Evolutionary conservation across 2,797 vertebrate species (phyloP), one percentile per base, ranked within the genome.

Genomic region (Peromyscus melanophrys): DNA sequence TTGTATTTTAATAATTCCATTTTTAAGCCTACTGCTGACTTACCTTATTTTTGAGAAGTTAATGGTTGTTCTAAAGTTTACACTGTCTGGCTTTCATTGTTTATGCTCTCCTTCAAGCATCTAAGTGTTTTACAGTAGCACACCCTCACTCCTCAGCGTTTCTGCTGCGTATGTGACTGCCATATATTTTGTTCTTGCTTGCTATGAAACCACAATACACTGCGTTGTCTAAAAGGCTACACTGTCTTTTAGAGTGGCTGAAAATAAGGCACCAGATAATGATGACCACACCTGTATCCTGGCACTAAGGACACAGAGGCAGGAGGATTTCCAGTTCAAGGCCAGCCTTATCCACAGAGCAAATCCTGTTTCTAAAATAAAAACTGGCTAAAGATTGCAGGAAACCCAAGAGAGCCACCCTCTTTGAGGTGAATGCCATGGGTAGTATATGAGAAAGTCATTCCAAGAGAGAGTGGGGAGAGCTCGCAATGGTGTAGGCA

Each of bases 21-120:
- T 84, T 91, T 89, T 85, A 71, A 69, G 65, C 81, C 55, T n/a
- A 85, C 29, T 85, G 85, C 59, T 76, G 27, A 31, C 17, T 93
- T 89, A 89, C 46, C 86, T 78, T 69, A 75, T 89, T 93, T 94
- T 17, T n/a, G 75, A 97, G n/a, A 81, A 92, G 49, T 63, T 78
- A 77, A 10, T 89, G 63, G 52, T 61, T 76, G 9, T 46, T 87
- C 69, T 73, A 40, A 92, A 55, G 81, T 71, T 86, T 77, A 46
- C 1, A 94, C 12, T 88, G 13, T 75, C 95, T 57, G 37, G 37
- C 8, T 91, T 96, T 69, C 59, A 37, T 40, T 82, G 49, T 65
- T 86, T 29, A 77, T 21, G 25, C 83, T 52, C 10, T 81, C 40
- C 43, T 92, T 88, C 27, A 93, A 93, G 63, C 55, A n/a, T 34